Base-by-base conservation (phyloP, 2,113 vertebrate genomes). In the Gobio gobio region DNA sequence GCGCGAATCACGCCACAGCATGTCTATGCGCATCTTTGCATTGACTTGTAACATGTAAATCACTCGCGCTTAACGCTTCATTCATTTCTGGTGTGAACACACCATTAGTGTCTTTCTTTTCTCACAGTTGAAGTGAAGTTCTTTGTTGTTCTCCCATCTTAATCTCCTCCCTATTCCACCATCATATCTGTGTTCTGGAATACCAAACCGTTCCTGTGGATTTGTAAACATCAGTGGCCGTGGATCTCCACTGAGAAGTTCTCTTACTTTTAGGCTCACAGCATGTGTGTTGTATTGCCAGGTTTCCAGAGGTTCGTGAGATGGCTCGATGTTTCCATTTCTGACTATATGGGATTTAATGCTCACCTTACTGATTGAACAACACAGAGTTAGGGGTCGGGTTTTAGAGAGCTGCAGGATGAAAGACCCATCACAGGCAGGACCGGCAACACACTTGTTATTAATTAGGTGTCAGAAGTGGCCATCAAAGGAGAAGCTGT, bases 381-480 rank as follows among this genome's bases (percentile, higher is more conserved):
- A 84, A 66, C 66, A 56, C 58, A 68, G 82, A 24, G 51, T 40
- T 58, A 61, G 4, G 18, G 43, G 77, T 36, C 10, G 66, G 22
- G 5, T 14, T 24, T 82, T 68, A 59, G 10, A 16, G 64, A 40
- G 36, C n/a, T 56, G 63, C 10, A 29, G 73, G 59, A 43, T 86
- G 29, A 75, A 68, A 72, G 29, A 54, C 26, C 74, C 74, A 24
- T 12, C 70, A 54, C 29, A 40, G 76, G 78, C 78, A 36, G 51
- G 33, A 26, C 26, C 36, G 72, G 33, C n/a, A n/a, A n/a, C n/a
- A n/a, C n/a, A n/a, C 64, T 83, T 83, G 77, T 86, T 86, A 87
- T 90, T 90, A 91, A 89, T 92, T 91, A 86, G 78, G 81, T 88
- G 84, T 88, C 82, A 87, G 85, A 91, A 80, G 73, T 86, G 88